These are phyloP conservation scores for Laterallus jamaicensis DNA, from an alignment of 2,113 vertebrate species.

Conservation along the genomic window DNA sequence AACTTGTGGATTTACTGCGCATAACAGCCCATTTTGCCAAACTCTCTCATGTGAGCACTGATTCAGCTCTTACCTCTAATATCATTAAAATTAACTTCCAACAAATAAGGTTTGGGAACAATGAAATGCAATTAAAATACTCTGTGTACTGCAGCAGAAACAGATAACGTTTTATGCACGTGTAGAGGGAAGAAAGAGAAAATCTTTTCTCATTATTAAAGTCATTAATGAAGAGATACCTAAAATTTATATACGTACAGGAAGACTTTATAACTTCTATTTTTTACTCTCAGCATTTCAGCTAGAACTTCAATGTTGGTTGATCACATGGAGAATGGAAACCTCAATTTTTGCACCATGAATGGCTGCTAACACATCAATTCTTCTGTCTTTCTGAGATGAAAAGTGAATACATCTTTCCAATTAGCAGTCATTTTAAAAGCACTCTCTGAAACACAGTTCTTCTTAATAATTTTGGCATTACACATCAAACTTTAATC, in stretches of 20 bases:
- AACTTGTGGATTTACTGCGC: neutral
- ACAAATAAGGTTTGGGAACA: conserved; percentile 33
- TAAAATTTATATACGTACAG: neutral
- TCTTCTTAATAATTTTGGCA: conserved; percentile 31
- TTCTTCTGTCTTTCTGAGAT: neutral
- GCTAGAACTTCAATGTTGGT: neutral
- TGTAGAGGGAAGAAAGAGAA: neutral
- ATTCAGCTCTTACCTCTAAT: conserved; percentile 1
- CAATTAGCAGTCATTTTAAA: conserved; percentile 26
- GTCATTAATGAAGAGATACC: neutral
- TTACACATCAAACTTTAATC: neutral
- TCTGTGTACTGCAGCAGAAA: neutral
- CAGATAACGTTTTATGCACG: conserved; percentile 6
- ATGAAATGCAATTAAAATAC: conserved; percentile 51
- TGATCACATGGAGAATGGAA: neutral
- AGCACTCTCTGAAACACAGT: conserved; percentile 39
- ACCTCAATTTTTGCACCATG: conserved; percentile 13
- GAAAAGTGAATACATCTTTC: conserved; percentile 23
- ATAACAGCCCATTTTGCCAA: neutral
- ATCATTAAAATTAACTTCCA: conserved; percentile 41
- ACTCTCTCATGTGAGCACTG: conserved; percentile 14
- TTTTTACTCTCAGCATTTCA: conserved; percentile 4
- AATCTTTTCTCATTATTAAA: neutral
- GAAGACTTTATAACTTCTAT: neutral
- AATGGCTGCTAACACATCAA: neutral